Percentiles rank a stretch among this genome's conserved stretches.
These are phyloP conservation scores for Ylistrum balloti DNA, from an alignment of 1,140 invertebrate genomes.

Conservation along the genomic window DNA sequence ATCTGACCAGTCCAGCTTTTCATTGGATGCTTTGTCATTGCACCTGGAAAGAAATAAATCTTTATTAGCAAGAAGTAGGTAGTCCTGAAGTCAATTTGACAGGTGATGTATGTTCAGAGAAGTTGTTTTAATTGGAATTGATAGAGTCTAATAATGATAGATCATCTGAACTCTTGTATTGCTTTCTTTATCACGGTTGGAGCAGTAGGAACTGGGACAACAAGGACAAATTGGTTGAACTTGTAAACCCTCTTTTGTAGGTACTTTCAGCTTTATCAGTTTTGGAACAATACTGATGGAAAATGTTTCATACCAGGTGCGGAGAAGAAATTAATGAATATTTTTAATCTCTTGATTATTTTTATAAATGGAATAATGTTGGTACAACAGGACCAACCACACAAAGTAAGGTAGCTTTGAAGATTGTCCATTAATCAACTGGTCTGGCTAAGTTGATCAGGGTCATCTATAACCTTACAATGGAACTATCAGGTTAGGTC, in stretches of 20 bases:
- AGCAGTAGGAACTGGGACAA: neutral
- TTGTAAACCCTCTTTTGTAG: neutral
- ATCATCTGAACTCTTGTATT: neutral
- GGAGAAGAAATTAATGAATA: neutral
- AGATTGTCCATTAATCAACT: constrained; percentile 16
- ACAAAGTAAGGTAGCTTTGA: neutral
- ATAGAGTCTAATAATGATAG: neutral
- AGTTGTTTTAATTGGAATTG: constrained; percentile 24
- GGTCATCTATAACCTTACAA: constrained; percentile 31
- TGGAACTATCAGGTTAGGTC: neutral
- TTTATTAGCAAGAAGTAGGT: neutral
- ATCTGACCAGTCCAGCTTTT: neutral
- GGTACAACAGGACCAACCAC: neutral
- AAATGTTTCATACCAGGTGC: neutral
- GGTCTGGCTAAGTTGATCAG: neutral
- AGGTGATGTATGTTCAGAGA: neutral
- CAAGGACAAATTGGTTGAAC: constrained; percentile 13
- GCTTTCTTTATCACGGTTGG: constrained; percentile 4
- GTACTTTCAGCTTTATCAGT: neutral
- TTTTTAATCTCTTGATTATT: neutral
- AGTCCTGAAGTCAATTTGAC: constrained; percentile 18
- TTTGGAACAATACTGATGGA: neutral
- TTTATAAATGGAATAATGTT: neutral
- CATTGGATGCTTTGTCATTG: neutral
- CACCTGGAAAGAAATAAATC: neutral